Conservation (phyloP, 2,113 vertebrate genomes). For the Siniperca knerii region DNA sequence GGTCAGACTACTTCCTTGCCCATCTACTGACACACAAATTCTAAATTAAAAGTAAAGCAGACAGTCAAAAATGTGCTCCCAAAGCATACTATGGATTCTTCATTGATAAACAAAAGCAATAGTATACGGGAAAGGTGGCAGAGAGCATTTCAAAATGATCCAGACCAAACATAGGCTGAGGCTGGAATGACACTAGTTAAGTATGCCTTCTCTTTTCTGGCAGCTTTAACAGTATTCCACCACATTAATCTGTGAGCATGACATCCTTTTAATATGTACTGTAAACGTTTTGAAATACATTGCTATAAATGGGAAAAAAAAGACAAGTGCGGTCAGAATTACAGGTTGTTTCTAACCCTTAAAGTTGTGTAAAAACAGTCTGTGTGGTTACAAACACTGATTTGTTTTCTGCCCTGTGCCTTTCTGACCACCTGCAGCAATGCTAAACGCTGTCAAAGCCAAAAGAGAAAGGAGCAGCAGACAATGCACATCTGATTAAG, state of each 20-base stretch:
- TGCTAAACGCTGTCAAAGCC: not conserved
- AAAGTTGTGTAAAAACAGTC: not conserved
- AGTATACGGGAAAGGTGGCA: not conserved
- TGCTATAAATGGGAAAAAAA: too few species aligned
- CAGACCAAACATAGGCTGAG: not conserved
- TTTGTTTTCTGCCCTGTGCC: not conserved
- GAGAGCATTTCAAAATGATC: not conserved
- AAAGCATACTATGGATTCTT: not conserved
- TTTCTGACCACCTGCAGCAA: constrained; percentile 8
- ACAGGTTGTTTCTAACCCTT: not conserved
- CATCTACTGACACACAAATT: not conserved
- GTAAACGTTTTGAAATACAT: not conserved
- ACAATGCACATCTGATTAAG: not conserved
- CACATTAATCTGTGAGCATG: not conserved
- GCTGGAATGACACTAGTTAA: not conserved
- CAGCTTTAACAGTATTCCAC: too few species aligned
- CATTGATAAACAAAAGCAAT: not conserved
- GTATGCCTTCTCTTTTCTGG: too few species aligned
- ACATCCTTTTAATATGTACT: not conserved
- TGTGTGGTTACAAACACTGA: not conserved
- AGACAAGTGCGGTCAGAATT: not conserved
- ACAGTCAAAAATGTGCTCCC: not conserved
- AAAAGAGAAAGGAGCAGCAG: not conserved
- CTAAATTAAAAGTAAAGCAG: not conserved
- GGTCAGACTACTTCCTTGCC: not conserved